phyloP scores from a whole-genome alignment of 2,797 vertebrate genomes.

The Characodon lateralis region DNA sequence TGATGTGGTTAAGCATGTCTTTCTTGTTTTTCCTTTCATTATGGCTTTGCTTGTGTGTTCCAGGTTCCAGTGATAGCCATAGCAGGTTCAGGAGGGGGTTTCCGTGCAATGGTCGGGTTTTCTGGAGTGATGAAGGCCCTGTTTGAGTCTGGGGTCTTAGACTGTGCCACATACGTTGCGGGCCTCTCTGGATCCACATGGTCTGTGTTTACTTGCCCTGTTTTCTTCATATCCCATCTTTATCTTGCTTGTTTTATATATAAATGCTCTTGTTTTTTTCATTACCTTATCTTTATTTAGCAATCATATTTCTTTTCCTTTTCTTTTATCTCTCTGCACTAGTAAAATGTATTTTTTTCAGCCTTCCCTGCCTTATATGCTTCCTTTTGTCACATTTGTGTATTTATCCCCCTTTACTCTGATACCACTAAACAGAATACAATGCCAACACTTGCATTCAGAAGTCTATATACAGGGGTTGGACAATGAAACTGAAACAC shows the following conservation, averaged over 20 bases:
- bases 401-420: no score
- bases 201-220: constrained; percentile 71
- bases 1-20: constrained; percentile 12
- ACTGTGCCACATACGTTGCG: constrained; percentile 92
- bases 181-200: constrained; percentile 97
- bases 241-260: not conserved
- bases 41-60: constrained; percentile 27
- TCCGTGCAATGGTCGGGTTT: constrained; percentile 96
- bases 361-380: not conserved
- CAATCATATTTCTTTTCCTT: not conserved
- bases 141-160: constrained; percentile 92
- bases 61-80: constrained; percentile 97
- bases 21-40: not conserved
- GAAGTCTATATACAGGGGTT: no score
- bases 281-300: not conserved
- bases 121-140: constrained; percentile 97
- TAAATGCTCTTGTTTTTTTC: not conserved
- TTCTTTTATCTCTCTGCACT: not conserved
- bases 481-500: no score
- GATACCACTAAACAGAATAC: no score
- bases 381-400: not conserved
- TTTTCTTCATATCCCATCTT: not conserved
- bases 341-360: not conserved
- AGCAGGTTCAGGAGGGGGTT: constrained; percentile 94
- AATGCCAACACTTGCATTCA: no score